A percentile compares a stretch with the other conserved stretches of the same genome.
phyloP scores from a whole-genome alignment of 2,113 vertebrate genomes.

The Siniperca chuatsi region DNA sequence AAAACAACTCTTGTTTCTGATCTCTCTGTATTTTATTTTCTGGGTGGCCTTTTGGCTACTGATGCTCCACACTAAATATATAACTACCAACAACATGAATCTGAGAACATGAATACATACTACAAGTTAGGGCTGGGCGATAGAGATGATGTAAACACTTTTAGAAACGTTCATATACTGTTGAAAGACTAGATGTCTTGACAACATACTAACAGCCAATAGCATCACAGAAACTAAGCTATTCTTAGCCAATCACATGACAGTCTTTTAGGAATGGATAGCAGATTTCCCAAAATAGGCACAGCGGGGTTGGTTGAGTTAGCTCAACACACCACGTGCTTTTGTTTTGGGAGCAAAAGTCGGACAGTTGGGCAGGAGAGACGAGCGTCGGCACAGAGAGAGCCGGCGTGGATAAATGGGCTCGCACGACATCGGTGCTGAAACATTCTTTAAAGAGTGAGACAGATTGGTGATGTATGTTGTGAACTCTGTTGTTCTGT shows the following conservation, averaged over 20 bases:
- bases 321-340: background rate
- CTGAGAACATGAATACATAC: background rate
- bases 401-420: too few relatives aligned
- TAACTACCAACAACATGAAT: slow-evolving; percentile 3
- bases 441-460: background rate
- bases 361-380: background rate
- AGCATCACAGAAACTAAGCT: background rate
- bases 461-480: background rate
- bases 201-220: background rate
- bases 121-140: background rate
- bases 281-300: background rate
- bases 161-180: background rate
- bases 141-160: background rate
- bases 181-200: too few relatives aligned
- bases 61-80: background rate
- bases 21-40: background rate
- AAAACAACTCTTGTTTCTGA: slow-evolving; percentile 10
- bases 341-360: background rate
- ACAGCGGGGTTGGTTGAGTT: background rate
- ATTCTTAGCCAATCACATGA: background rate
- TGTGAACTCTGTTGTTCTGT: background rate
- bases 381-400: too few relatives aligned
- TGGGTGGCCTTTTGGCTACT: slow-evolving; percentile 14
- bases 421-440: too few relatives aligned
- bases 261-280: background rate